Percentiles rank a stretch among this genome's conserved stretches.
These are phyloP conservation scores for Enteromius afrohamiltoni DNA, from an alignment of 2,797 vertebrate species.

Conservation along the genomic window DNA sequence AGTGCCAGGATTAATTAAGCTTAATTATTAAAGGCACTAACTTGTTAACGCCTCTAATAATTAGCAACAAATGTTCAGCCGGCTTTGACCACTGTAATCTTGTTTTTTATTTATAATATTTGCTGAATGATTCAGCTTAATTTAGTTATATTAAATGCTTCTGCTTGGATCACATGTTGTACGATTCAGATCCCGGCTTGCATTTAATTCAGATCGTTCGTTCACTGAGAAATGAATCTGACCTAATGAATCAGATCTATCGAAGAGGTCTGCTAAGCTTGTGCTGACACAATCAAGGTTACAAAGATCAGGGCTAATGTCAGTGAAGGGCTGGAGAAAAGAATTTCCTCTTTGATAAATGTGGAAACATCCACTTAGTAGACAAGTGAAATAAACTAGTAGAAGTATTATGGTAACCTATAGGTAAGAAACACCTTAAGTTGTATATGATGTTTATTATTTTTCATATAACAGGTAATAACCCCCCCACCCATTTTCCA, in stretches of 20 bases:
- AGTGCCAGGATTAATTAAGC: slow-evolving; percentile 4
- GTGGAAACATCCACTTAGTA: neutral
- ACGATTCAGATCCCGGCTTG: neutral
- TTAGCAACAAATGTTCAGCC: neutral
- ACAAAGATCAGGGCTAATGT: slow-evolving; percentile 19
- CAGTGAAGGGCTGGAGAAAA: slow-evolving; percentile 7
- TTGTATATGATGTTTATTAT: neutral
- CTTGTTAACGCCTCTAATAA: slow-evolving; percentile 16
- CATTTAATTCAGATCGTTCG: slow-evolving; percentile 35
- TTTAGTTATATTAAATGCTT: neutral
- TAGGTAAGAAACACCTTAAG: neutral
- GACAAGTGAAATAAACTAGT: neutral
- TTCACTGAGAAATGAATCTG: slow-evolving; percentile 47
- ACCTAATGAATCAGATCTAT: slow-evolving; percentile 37
- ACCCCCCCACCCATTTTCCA: neutral
- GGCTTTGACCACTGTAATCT: neutral
- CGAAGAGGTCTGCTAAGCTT: slow-evolving; percentile 33
- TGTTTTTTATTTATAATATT: neutral
- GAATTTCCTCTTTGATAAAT: neutral
- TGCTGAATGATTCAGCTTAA: neutral
- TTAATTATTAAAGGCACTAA: neutral
- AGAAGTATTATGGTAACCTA: neutral
- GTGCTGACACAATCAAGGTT: slow-evolving; percentile 32
- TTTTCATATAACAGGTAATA: too few relatives aligned
- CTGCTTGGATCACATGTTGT: neutral